Base-by-base conservation (phyloP, 2,113 vertebrate species). In the Oncorhynchus masou region DNA sequence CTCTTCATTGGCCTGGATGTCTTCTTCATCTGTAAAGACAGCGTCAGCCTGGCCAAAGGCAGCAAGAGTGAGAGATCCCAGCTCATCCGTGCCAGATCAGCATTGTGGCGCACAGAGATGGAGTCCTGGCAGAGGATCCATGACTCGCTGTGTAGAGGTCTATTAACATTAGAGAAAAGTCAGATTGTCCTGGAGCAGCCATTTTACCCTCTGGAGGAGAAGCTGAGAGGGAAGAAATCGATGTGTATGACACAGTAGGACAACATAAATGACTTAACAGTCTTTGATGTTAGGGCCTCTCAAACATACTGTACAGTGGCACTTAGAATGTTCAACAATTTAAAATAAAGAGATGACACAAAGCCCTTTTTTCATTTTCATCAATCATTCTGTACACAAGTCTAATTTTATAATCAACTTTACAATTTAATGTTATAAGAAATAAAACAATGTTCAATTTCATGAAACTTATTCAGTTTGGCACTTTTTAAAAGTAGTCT, bases 1-100 rank as follows among this genome's bases (percentile, higher is more conserved):
- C 54, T 85, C 9, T 88, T 89, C 45, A 84, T 89, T 54, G 88
- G 86, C 3, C 7, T 89, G 29, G 88, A 89, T 74, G 72, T 84
- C 1, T 25, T 88, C 22, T 83, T 80, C 73, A 89, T 89, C 76
- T 82, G 82, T n/a, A 87, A 82, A 74, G 82, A 84, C n/a, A 82
- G 85, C 24, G 48, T 89, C 1, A 83, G 72, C 74, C 73, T 89
- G 65, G 79, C 86, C 45, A 80, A 81, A 72, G 86, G 82, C 1
- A 88, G 77, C 74, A 84, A 87, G 51, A 87, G 70, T 74, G 80
- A 87, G 25, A 5, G 60, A 3, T 81, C 86, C 25, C 75, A 80
- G 73, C 29, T 77, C 66, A 83, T 88, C 39, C 80, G 85, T 24
- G 72, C 79, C 67, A 83, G 82, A 73, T 73, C 76, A 34, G n/a